phyloP scores from a whole-genome alignment of 2,113 vertebrate genomes.

The Takifugu bimaculatus region DNA sequence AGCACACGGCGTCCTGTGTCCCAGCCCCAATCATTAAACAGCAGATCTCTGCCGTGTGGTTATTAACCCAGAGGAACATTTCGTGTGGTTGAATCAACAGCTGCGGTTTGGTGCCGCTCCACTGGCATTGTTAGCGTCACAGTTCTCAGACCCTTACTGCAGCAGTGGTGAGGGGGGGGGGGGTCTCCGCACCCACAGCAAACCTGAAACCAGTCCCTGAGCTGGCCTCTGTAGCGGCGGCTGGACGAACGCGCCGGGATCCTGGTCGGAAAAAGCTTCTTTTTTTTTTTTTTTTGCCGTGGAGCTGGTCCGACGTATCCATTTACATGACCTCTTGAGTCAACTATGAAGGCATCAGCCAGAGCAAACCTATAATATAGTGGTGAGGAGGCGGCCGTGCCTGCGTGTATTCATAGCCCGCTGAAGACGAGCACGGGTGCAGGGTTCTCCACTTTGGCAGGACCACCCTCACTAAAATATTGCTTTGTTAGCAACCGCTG shows the following conservation, averaged over 20 bases:
- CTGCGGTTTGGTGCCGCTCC: conserved; percentile 47
- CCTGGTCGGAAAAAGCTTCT: conserved; percentile 62
- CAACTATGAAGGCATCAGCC: conserved; percentile 62
- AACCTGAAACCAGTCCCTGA: conserved; percentile 61
- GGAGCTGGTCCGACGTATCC: conserved; percentile 59
- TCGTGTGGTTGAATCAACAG: conserved; percentile 51
- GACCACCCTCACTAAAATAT: conserved; percentile 63
- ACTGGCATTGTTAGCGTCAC: conserved; percentile 59
- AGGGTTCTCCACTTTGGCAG: conserved; percentile 44
- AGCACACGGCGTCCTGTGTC: conserved; percentile 42
- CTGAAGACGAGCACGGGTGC: conserved; percentile 47
- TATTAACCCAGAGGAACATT: conserved; percentile 59
- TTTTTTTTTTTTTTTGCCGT: conserved; percentile 31
- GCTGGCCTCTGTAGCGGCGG: conserved; percentile 40
- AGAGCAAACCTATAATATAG: conserved; percentile 63
- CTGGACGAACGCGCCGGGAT: conserved; percentile 50
- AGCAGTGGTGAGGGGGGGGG: conserved; percentile 48
- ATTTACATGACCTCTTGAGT: conserved; percentile 53
- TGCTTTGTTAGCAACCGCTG: conserved; percentile 11
- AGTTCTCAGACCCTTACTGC: conserved; percentile 56
- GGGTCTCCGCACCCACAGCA: conserved; percentile 39
- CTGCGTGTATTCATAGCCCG: conserved; percentile 64
- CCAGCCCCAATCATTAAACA: conserved; percentile 44
- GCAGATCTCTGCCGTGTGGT: conserved; percentile 46
- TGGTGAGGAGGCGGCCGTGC: conserved; percentile 49